Evolutionary conservation across 35 echinoderm and acorn worm species (phyloP), one percentile per base, ranked within the genome.

Genomic region (Hemicentrotus pulcherrimus): DNA sequence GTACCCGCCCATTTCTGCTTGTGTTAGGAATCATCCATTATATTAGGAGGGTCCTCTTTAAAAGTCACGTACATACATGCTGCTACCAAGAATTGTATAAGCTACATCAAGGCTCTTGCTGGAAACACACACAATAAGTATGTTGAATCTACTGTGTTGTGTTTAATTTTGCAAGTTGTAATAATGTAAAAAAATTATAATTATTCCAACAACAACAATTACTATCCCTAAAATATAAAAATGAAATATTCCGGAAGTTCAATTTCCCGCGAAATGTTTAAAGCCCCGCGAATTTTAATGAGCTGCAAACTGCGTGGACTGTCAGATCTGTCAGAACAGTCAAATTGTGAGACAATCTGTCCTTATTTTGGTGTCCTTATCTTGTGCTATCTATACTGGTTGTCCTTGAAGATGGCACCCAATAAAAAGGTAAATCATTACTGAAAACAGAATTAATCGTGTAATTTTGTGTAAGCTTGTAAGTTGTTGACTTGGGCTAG

Each of bases 221-320:
- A 4, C 19, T 24, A 28, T 78, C 65, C 65, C 65, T 78, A 6
- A 78, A 78, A 78, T 90, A 18, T 35, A 30, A 4, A 32, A 47
- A 48, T 93, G 47, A 33, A 19, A 47, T 52, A 58, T 50, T 93
- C 91, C 91, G 91, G 91, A 93, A 48, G 46, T 58, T 9, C 16
- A 93, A 14, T 93, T 93, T 93, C 91, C 91, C 91, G 91, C 91
- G 91, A 31, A 46, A 93, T 47, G 91, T 93, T 93, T 58, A 93
- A 93, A 93, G 91, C 32, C 32, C 45, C 88, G 88, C 88, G 88
- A 90, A 41, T 45, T 90, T 90, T 47, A 90, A 47, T 47, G 88
- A 33, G 88, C 88, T 4, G 8, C 85, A 70, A 9, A 14, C 10
- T 45, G 32, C 9, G n/a, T 32, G 2, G 15, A 90, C 32, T 86